These are phyloP conservation scores for Drosophila falleni DNA, from an alignment of 2,888 invertebrate genomes.

Conservation along the genomic window DNA sequence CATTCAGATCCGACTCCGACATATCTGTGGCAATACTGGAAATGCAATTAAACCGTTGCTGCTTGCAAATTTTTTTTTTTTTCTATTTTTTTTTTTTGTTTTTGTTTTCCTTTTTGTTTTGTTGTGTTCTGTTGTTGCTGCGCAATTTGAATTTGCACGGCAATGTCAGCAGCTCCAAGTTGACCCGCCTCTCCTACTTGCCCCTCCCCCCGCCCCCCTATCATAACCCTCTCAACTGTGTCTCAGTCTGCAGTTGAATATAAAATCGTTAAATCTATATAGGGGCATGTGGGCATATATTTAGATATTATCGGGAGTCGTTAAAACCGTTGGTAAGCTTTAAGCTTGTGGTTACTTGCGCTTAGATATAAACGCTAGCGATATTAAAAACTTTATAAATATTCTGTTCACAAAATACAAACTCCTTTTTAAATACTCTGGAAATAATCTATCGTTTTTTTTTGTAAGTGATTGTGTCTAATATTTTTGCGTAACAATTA, in stretches of 20 bases:
- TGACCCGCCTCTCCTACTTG: slow-evolving; percentile 6
- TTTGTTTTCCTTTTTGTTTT: slow-evolving; percentile 21
- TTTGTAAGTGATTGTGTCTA: no score
- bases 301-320: slow-evolving; percentile 50
- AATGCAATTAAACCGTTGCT: slow-evolving; percentile 56
- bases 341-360: slow-evolving; percentile 13
- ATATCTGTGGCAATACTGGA: slow-evolving; percentile 50
- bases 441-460: not conserved
- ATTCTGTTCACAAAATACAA: not conserved
- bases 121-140: slow-evolving; percentile 28
- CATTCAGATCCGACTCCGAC: slow-evolving; percentile 54
- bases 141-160: slow-evolving; percentile 53
- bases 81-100: not conserved
- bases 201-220: not conserved
- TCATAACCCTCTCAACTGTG: not conserved
- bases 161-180: slow-evolving; percentile 46
- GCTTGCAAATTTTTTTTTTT: slow-evolving; percentile 12
- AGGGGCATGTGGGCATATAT: slow-evolving; percentile 48
- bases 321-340: slow-evolving; percentile 31
- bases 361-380: slow-evolving; percentile 9
- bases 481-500: no score
- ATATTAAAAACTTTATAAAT: slow-evolving; percentile 8
- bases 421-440: not conserved
- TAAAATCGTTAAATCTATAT: slow-evolving; percentile 34
- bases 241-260: slow-evolving; percentile 9